phyloP scores from a whole-genome alignment of 1,140 invertebrate species.

The Cotesia vestalis region DNA sequence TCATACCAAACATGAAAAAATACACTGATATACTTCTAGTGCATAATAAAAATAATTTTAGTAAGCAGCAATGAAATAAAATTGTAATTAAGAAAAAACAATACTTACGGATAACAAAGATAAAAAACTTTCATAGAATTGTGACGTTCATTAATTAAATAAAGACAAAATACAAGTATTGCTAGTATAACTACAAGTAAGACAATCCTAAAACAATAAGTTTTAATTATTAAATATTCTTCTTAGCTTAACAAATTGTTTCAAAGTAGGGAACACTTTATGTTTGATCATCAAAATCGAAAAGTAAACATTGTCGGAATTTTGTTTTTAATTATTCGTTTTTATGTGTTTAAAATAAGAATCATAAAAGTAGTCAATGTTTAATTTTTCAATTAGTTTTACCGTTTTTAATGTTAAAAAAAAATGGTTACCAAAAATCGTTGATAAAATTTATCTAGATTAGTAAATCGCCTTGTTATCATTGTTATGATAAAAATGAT shows the following conservation, averaged over 20 bases:
- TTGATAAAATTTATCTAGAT: too few relatives aligned
- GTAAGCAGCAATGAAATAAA: conserved; percentile 4
- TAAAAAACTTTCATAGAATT: conserved; percentile 80
- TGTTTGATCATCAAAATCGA: too few relatives aligned
- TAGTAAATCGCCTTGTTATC: conserved; percentile 75
- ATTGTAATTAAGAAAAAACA: conserved; percentile 25
- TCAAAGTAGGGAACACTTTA: too few relatives aligned
- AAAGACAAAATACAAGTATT: conserved; percentile 74
- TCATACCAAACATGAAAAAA: conserved; percentile 83
- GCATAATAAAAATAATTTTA: conserved; percentile 55
- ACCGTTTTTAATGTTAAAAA: too few relatives aligned
- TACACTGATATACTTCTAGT: conserved; percentile 80
- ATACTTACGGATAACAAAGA: conserved; percentile 89
- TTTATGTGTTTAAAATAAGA: too few relatives aligned
- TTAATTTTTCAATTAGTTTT: too few relatives aligned
- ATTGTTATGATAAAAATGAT: conserved; percentile 84
- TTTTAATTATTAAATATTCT: conserved; percentile 2
- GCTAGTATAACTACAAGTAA: conserved; percentile 66
- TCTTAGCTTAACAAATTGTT: not conserved
- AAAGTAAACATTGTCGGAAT: too few relatives aligned
- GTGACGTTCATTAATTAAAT: conserved; percentile 77
- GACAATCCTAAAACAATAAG: conserved; percentile 62
- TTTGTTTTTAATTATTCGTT: too few relatives aligned
- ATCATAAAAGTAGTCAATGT: too few relatives aligned
- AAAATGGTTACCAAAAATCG: too few relatives aligned